phyloP scores from a whole-genome alignment of 2,797 vertebrate species.

The Meriones psammophilus region DNA sequence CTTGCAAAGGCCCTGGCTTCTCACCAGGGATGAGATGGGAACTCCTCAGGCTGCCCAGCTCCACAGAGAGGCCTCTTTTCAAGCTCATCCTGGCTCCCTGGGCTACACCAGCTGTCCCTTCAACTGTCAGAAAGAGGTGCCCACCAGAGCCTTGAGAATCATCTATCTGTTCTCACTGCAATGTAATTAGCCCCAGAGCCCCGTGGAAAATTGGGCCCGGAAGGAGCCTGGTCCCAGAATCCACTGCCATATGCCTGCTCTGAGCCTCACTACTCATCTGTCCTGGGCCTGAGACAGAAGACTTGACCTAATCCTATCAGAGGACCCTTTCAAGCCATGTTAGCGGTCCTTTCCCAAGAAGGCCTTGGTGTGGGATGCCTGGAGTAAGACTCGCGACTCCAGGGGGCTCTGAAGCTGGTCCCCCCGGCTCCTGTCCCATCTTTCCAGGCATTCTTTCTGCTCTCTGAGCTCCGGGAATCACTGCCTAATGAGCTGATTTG shows the following conservation, averaged over 20 bases:
- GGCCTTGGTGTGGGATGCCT: neutral
- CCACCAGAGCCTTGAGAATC: conserved; percentile 72
- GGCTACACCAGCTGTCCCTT: conserved; percentile 81
- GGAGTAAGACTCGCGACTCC: neutral
- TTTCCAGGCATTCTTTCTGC: conserved; percentile 67
- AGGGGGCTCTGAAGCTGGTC: conserved; percentile 28
- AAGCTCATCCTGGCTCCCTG: conserved; percentile 77
- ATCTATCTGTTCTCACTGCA: conserved; percentile 65
- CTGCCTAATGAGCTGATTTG: conserved; percentile 83
- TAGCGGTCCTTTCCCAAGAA: neutral
- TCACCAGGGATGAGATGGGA: conserved; percentile 47
- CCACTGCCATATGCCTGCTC: conserved; percentile 19
- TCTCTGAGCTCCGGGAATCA: conserved; percentile 81
- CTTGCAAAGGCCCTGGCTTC: conserved; percentile 43
- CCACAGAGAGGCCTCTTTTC: conserved; percentile 55
- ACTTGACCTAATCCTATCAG: neutral
- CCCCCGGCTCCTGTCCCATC: conserved; percentile 33
- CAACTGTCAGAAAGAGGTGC: conserved; percentile 68
- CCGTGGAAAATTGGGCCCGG: conserved; percentile 24
- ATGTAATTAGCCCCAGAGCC: conserved; percentile 65
- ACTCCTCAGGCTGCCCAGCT: conserved; percentile 35
- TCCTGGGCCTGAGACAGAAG: conserved; percentile 13
- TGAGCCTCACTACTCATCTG: neutral
- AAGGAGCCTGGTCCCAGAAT: conserved; percentile 56
- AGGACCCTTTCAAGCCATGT: neutral